These are phyloP conservation scores for Petrophora chlorosata DNA, from an alignment of 2,888 invertebrate species.

Conservation along the genomic window DNA sequence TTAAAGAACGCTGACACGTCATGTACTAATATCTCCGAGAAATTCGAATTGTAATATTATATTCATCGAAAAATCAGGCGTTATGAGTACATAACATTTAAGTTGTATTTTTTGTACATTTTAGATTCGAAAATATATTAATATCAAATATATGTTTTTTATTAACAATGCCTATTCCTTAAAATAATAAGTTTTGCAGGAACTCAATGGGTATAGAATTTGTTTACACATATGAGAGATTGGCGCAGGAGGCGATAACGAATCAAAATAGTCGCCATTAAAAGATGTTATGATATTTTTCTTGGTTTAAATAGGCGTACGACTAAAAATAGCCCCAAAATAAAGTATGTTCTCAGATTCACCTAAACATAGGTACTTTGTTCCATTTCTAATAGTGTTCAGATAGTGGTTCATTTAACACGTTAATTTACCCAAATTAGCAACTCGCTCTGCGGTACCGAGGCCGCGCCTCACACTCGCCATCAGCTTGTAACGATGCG, in stretches of 20 bases:
- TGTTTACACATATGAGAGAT: too few relatives aligned
- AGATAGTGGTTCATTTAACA: slow-evolving; percentile 37
- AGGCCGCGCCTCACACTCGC: slow-evolving; percentile 15
- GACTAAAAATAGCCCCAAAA: neutral
- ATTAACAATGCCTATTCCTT: too few relatives aligned
- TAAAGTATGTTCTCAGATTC: slow-evolving; percentile 1
- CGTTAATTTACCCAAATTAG: slow-evolving; percentile 42
- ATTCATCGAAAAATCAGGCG: slow-evolving; percentile 74
- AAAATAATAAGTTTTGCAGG: too few relatives aligned
- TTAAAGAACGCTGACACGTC: slow-evolving; percentile 64
- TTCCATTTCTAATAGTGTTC: slow-evolving; percentile 25
- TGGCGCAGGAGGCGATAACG: too few relatives aligned
- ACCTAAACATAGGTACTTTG: slow-evolving; percentile 4
- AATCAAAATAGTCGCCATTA: too few relatives aligned
- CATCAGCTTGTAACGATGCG: slow-evolving; percentile 8
- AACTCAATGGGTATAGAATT: too few relatives aligned
- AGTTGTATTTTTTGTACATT: slow-evolving; percentile 90
- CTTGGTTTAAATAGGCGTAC: too few relatives aligned
- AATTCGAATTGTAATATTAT: slow-evolving; percentile 66
- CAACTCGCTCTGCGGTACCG: slow-evolving; percentile 27
- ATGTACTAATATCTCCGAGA: slow-evolving; percentile 58
- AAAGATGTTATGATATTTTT: too few relatives aligned
- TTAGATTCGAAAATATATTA: slow-evolving; percentile 89
- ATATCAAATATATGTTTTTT: slow-evolving; percentile 79
- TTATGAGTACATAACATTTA: slow-evolving; percentile 87